Evolutionary conservation across 2,113 vertebrate species (phyloP), one percentile per base, ranked within the genome.

Genomic region (Recurvirostra avosetta): DNA sequence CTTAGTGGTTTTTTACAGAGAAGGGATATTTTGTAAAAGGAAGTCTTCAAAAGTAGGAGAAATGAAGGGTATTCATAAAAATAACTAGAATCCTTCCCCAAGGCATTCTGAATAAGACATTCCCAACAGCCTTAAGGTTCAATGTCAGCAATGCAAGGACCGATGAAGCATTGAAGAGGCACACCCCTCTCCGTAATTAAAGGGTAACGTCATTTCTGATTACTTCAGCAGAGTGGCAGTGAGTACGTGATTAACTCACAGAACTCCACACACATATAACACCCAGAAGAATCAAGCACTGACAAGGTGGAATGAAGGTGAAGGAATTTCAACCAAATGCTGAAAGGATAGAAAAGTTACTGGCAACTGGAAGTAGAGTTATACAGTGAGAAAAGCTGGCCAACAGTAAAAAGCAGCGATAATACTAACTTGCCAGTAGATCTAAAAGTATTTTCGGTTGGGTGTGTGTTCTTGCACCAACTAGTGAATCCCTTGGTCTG

Each of bases 61-160:
- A 97, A 95, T 62, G 75, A 93, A 96, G 78, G 86, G 65, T 86
- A 79, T 90, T 97, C 98, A 91, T 92, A 82, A 93, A 97, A 97
- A 87, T 50, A 86, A 92, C 59, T 53, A 36, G 79, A 71, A 87
- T 62, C 61, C 61, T 86, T 89, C 88, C 95, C 70, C n/a, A 26
- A 38, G 72, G 77, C 32, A 0, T 65, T 92, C 53, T 93, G 89
- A 86, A 45, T 76, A 63, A 73, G 83, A 83, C 50, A 94, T 79
- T 87, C 47, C 47, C 47, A 94, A 83, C 38, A 86, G 79, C 50
- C 81, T 80, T 34, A 50, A 70, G 71, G 68, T 56, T 88, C 47
- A 87, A 55, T n/a, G 58, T 95, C 79, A 80, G 74, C 74, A 89
- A 70, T 21, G 38, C 1, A 6, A 89, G 47, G 59, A 86, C 65